Conservation (phyloP, 2,797 vertebrate genomes). For the Euphonia xanthogaster region DNA sequence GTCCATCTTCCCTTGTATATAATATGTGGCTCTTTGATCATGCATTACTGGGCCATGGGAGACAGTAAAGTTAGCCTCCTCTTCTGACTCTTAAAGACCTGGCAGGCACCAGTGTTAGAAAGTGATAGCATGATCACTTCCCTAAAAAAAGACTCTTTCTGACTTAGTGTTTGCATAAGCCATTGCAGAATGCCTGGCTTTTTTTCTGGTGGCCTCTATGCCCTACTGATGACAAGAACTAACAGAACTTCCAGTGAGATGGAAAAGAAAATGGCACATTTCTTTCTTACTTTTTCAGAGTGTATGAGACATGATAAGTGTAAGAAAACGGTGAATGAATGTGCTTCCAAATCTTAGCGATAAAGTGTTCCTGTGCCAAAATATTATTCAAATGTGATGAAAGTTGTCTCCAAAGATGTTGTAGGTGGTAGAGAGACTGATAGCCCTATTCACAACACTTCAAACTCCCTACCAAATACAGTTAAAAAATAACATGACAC, state of each 20-base stretch:
- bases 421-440: slow-evolving; percentile 36
- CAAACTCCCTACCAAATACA: slow-evolving; percentile 19
- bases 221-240: not conserved
- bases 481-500: slow-evolving; percentile 26
- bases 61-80: not conserved
- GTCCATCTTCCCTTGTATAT: not conserved
- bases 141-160: too few species aligned
- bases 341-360: not conserved
- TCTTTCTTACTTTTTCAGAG: not conserved
- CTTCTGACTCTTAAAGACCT: not conserved
- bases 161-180: not conserved
- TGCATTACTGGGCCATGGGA: not conserved
- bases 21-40: not conserved
- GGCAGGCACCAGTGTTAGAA: not conserved
- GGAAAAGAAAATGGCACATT: not conserved
- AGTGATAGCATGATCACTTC: too few species aligned
- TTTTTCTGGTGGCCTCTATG: not conserved
- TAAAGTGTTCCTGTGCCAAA: not conserved
- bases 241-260: not conserved
- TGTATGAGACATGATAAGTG: not conserved
- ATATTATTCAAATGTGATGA: slow-evolving; percentile 47
- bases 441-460: slow-evolving; percentile 34
- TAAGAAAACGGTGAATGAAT: not conserved
- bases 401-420: slow-evolving; percentile 23
- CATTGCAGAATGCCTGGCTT: not conserved